A percentile compares a stretch with the other conserved stretches of the same genome.
phyloP scores from a whole-genome alignment of 2,888 invertebrate species.

The Lacanobia wlatinum region DNA sequence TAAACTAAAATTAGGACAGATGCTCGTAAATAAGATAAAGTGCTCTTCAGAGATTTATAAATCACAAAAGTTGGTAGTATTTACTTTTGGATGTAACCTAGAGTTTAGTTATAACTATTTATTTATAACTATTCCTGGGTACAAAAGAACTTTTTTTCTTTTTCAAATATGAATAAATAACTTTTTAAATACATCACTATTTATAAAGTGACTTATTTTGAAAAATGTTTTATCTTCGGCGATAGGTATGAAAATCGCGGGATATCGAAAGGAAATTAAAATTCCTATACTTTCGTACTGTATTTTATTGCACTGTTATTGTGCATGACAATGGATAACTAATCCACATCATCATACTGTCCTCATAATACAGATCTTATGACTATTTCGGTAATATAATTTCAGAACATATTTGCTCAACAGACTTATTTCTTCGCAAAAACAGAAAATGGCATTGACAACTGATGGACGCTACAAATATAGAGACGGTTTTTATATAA shows the following conservation, averaged over 20 bases:
- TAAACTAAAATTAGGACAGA: conserved; percentile 19
- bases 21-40: conserved; percentile 32
- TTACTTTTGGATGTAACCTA: conserved; percentile 27
- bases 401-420: background rate
- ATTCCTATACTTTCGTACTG: background rate
- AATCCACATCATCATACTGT: background rate
- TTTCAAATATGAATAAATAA: too few relatives aligned
- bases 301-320: background rate
- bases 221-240: background rate
- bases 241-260: background rate
- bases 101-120: conserved; percentile 14
- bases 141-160: too few relatives aligned
- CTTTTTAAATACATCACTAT: too few relatives aligned
- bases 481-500: conserved; percentile 9
- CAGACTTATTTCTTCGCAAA: background rate
- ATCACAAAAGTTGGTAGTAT: conserved; percentile 46
- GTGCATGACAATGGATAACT: background rate
- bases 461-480: background rate
- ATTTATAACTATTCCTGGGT: too few relatives aligned
- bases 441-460: conserved; percentile 6
- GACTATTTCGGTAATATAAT: too few relatives aligned
- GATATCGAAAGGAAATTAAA: too few relatives aligned
- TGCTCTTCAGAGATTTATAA: conserved; percentile 44
- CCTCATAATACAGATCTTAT: background rate
- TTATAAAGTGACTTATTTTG: background rate